These are phyloP conservation scores for Crotophaga sulcirostris DNA, from an alignment of 2,113 vertebrate genomes.

Conservation along the genomic window DNA sequence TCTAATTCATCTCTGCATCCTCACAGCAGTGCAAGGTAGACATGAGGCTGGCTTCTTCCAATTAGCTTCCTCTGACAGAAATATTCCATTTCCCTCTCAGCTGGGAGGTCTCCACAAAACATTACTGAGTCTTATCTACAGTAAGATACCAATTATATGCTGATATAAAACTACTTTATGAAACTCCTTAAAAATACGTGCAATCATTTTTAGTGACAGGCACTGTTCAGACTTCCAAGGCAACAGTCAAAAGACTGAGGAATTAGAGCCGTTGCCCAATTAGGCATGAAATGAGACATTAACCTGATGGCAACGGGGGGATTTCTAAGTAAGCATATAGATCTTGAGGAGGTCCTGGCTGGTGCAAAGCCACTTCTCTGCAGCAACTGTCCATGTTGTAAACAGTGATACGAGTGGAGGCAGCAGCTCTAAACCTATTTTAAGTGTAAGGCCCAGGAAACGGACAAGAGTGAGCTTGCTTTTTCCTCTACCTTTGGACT, in stretches of 20 bases:
- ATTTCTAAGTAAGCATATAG: not conserved
- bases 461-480: not conserved
- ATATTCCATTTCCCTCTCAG: slow-evolving; percentile 17
- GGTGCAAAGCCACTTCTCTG: not conserved
- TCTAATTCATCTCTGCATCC: slow-evolving; percentile 10
- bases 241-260: not conserved
- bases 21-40: not conserved
- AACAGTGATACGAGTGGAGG: not conserved
- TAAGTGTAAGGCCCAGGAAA: not conserved
- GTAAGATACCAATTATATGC: slow-evolving; percentile 5
- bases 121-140: not conserved
- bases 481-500: not conserved
- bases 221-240: not conserved
- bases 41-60: not conserved
- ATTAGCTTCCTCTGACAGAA: slow-evolving; percentile 31
- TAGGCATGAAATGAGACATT: not conserved
- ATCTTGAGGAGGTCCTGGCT: not conserved
- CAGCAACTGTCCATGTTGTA: not conserved
- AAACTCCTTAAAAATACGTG: not conserved
- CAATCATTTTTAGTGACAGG: not conserved
- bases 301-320: not conserved
- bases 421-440: not conserved
- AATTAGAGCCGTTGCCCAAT: not conserved
- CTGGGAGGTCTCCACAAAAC: not conserved
- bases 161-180: not conserved